Conservation (phyloP, 2,113 vertebrate genomes). For the Ceyx cyanopectus region DNA sequence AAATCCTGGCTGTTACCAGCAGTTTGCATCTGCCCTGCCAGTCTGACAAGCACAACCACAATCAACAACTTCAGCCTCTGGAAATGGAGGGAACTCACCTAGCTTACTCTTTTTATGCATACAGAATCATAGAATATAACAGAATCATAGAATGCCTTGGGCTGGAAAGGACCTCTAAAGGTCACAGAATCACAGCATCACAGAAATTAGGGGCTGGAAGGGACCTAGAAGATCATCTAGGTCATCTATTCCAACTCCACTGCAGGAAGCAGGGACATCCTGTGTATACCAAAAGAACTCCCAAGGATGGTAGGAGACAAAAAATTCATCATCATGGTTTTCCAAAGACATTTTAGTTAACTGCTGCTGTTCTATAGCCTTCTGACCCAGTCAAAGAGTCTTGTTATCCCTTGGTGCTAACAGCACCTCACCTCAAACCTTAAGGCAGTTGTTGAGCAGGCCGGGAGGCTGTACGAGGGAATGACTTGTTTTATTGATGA, state of each 20-base stretch:
- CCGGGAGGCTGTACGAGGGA: not conserved
- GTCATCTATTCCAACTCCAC: too few species aligned
- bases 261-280: too few species aligned
- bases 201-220: too few species aligned
- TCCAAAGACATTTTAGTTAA: not conserved
- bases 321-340: not conserved
- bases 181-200: too few species aligned
- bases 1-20: fast-evolving
- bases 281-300: not conserved
- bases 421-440: not conserved
- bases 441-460: not conserved
- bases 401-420: not conserved
- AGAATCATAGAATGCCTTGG: too few species aligned
- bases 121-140: too few species aligned
- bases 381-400: not conserved
- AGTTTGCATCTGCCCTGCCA: not conserved
- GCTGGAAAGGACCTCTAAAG: too few species aligned
- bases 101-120: not conserved
- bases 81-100: not conserved
- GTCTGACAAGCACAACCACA: not conserved
- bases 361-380: not conserved
- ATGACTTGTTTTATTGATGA: conserved; percentile 1
- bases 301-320: not conserved
- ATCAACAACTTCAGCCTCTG: not conserved
- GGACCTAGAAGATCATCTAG: too few species aligned